Evolutionary conservation across 2,888 invertebrate genomes (phyloP), one percentile per base, ranked within the genome.

Genomic region (Drosophila siamana): DNA sequence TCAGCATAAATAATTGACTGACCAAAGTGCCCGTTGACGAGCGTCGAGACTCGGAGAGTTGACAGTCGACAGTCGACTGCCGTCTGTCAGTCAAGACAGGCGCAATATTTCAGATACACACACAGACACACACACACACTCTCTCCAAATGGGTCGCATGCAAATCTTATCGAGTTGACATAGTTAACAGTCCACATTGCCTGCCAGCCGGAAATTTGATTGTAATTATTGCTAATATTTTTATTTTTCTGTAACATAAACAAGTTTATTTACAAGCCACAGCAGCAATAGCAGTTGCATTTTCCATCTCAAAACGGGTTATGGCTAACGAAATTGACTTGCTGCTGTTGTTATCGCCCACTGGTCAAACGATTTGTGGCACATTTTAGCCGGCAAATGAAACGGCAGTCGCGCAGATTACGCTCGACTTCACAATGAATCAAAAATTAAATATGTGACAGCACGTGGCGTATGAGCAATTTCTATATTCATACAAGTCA

Each of bases 1-100:
- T 81, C 82, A 64, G 83, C 86, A 81, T 89, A 87, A 87, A 83
- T 89, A 87, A 89, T 83, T 83, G 86, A 89, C 60, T 78, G 69
- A 62, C 70, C 74, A 85, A 78, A 81, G 82, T 81, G 79, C 68
- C 68, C 61, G 59, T 56, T 86, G 69, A 69, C 76, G 67, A 63
- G 57, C 60, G 75, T 59, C 82, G 80, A 71, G 84, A 55, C 61
- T 65, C 60, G 50, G 52, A 63, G 65, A 66, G 61, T 57, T 33
- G 54, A 50, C 43, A 63, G 24, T 43, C 52, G 54, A 50, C 43
- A 63, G 24, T 43, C 52, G 73, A 62, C 59, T 68, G 57, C 63
- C 50, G 59, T 51, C 55, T 52, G 64, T 50, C 63, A 75, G 55
- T 67, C 63, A 56, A 66, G 15, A 62, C 43, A 36, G 54, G 38